Percentiles rank a stretch among this genome's conserved stretches.
Evolutionary conservation across 1,140 invertebrate genomes (phyloP).

Genomic region (Ceratitis capitata): DNA sequence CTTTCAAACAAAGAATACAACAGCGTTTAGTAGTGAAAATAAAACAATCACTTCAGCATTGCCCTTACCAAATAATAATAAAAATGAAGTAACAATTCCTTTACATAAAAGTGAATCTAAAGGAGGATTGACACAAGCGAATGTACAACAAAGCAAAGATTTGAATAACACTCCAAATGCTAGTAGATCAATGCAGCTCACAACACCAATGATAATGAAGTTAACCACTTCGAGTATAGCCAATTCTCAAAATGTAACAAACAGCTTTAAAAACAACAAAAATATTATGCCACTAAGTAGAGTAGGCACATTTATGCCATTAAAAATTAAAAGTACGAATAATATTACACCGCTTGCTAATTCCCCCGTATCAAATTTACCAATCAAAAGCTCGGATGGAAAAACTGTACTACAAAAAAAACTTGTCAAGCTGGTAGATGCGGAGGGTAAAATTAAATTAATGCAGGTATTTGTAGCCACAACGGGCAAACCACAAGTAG

Average conservation of each 20-base stretch:
- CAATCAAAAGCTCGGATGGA: not conserved
- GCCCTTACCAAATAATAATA: not conserved
- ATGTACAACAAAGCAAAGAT: not conserved
- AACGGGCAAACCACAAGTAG: not conserved
- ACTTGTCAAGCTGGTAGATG: conserved; percentile 44
- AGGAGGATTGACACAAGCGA: not conserved
- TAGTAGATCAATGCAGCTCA: not conserved
- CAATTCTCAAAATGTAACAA: not conserved
- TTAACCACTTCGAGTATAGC: not conserved
- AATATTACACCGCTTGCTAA: not conserved
- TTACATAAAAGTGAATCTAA: not conserved
- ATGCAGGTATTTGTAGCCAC: conserved; percentile 40
- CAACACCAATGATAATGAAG: not conserved
- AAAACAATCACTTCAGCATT: not conserved
- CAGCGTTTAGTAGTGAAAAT: not conserved
- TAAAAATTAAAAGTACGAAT: not conserved
- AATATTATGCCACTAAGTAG: not conserved
- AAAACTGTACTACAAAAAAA: conserved; percentile 41
- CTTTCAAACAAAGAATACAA: not conserved
- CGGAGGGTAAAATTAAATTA: conserved; percentile 44
- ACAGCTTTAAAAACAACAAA: not conserved
- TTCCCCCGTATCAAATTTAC: not conserved
- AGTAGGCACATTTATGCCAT: not conserved
- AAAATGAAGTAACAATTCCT: not conserved
- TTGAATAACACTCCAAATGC: not conserved